These are phyloP conservation scores for Cynopterus sphinx DNA, from an alignment of 2,797 vertebrate genomes.

Conservation along the genomic window DNA sequence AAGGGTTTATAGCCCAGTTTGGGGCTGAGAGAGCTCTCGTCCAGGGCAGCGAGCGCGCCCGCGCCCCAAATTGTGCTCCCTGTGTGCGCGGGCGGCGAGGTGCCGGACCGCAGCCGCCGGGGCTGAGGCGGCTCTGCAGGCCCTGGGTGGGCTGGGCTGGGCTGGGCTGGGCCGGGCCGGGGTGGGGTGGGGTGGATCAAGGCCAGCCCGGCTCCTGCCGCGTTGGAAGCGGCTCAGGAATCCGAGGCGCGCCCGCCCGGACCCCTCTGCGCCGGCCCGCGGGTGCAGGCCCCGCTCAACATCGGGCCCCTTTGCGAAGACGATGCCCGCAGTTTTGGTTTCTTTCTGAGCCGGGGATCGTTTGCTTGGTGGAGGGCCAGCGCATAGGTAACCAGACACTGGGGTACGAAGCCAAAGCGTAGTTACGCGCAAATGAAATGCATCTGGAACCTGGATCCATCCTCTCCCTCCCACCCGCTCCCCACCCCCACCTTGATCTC, in stretches of 20 bases:
- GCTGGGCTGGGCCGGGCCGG: no score
- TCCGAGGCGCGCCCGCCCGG: not conserved
- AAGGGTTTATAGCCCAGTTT: slow-evolving; percentile 3
- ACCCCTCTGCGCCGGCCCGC: not conserved
- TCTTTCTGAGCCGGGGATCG: not conserved
- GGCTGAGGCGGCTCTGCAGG: not conserved
- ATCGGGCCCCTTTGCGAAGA: not conserved
- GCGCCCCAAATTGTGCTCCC: not conserved
- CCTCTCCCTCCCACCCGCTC: no score
- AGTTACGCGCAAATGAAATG: not conserved
- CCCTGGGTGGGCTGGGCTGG: no score
- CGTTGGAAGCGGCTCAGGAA: not conserved
- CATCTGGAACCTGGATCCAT: not conserved
- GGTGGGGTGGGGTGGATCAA: not conserved
- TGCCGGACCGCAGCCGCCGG: not conserved
- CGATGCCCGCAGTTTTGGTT: not conserved
- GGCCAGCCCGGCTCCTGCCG: not conserved
- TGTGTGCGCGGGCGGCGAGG: not conserved
- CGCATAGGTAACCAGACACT: not conserved
- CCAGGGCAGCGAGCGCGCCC: not conserved
- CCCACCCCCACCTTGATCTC: not conserved
- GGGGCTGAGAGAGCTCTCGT: not conserved
- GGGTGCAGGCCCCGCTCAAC: not conserved
- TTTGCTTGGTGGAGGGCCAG: not conserved
- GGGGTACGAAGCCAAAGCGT: not conserved